These are phyloP conservation scores for Spatulosminthurus flaviceps DNA, from an alignment of 2,888 invertebrate species.

Conservation along the genomic window DNA sequence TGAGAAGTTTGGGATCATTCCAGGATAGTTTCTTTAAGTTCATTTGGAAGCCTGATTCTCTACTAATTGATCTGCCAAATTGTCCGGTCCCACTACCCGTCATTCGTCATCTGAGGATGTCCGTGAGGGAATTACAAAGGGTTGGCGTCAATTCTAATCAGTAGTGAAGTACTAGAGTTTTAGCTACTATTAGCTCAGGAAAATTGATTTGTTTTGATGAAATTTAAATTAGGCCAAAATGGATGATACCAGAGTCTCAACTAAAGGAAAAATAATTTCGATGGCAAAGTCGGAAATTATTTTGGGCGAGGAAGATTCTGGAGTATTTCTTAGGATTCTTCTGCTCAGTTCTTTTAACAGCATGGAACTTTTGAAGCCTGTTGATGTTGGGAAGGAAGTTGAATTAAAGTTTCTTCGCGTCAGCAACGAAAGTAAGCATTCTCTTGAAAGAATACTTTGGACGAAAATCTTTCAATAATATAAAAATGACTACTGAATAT, in stretches of 20 bases:
- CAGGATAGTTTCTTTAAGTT: conserved; percentile 24
- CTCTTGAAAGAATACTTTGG: too few relatives aligned
- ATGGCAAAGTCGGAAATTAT: conserved; percentile 25
- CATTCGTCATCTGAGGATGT: not conserved
- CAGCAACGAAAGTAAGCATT: conserved; percentile 26
- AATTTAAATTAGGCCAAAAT: not conserved
- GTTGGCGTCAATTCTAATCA: not conserved
- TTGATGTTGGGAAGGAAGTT: conserved; percentile 19
- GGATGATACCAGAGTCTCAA: conserved; percentile 25
- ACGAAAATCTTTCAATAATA: too few relatives aligned
- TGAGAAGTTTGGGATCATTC: conserved; percentile 22
- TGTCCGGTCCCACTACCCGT: conserved; percentile 23
- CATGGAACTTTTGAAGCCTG: conserved; percentile 22
- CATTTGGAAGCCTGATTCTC: conserved; percentile 10
- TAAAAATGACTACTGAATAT: too few relatives aligned
- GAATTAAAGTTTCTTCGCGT: conserved; percentile 28
- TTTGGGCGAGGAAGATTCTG: not conserved
- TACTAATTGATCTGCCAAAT: not conserved
- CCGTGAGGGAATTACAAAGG: not conserved
- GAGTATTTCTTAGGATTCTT: not conserved
- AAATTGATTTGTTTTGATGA: not conserved
- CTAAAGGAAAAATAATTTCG: conserved; percentile 6
- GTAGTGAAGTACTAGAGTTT: too few relatives aligned
- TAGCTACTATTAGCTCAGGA: too few relatives aligned
- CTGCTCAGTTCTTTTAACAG: conserved; percentile 29